A percentile compares a stretch with the other conserved stretches of the same genome.
Conservation (phyloP, 2,797 vertebrate genomes). For the Danio jaintianensis region DNA sequence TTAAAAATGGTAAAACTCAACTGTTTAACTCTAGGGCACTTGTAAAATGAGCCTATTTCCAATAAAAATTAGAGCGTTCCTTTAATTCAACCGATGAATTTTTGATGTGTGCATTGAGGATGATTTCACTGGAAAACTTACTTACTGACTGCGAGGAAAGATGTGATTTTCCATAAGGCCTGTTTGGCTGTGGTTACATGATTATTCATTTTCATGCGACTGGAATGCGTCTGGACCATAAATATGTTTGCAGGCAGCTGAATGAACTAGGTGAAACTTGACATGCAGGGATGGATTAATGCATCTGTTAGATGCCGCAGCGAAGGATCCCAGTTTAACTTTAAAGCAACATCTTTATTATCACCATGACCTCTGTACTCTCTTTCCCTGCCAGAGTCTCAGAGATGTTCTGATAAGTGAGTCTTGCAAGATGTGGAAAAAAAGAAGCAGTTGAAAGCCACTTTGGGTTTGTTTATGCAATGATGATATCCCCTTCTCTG, state of each 20-base stretch:
- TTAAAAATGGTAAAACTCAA: too few species aligned
- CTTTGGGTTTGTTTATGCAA: conserved; percentile 5
- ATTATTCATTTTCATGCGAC: conserved; percentile 43
- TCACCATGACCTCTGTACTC: conserved; percentile 4
- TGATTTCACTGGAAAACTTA: conserved; percentile 13
- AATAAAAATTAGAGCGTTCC: too few species aligned
- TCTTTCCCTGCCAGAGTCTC: conserved; percentile 16
- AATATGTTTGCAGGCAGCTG: conserved; percentile 35
- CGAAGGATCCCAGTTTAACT: background rate
- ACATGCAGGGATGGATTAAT: conserved; percentile 25
- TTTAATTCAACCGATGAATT: background rate
- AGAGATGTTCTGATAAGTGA: conserved; percentile 4
- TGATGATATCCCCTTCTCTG: background rate
- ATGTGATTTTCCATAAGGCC: conserved; percentile 33
- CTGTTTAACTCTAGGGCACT: too few species aligned
- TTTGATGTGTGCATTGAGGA: background rate
- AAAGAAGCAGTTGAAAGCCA: background rate
- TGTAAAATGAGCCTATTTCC: too few species aligned
- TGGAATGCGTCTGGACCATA: conserved; percentile 36
- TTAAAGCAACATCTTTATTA: conserved; percentile 9
- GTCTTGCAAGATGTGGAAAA: background rate
- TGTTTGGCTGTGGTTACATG: conserved; percentile 31
- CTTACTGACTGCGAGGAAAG: conserved; percentile 8
- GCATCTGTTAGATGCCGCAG: conserved; percentile 3
- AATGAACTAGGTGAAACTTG: conserved; percentile 32